Percentiles rank a stretch among this genome's conserved stretches.
Evolutionary conservation across 1,140 invertebrate species (phyloP).

Genomic region (Zaprionus taronus): DNA sequence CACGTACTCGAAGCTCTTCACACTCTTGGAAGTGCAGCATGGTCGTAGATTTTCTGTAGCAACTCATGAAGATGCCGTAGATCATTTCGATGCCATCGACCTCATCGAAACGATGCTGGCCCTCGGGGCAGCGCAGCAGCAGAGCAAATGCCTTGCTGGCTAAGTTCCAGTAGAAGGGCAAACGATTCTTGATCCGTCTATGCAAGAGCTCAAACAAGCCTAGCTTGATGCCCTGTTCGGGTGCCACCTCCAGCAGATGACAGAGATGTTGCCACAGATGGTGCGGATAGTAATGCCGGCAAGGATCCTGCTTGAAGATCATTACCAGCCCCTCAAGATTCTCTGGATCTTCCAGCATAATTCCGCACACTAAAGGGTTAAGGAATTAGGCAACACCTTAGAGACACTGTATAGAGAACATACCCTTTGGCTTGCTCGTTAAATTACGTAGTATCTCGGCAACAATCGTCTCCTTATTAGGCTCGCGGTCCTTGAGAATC

Average conservation of each 20-base stretch:
- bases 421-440: conserved; percentile 65
- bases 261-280: conserved; percentile 71
- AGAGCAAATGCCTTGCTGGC: conserved; percentile 72
- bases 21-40: conserved; percentile 46
- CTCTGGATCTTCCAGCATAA: conserved; percentile 46
- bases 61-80: conserved; percentile 41
- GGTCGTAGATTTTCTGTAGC: background rate
- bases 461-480: conserved; percentile 28
- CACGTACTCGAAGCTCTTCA: conserved; percentile 57
- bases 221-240: conserved; percentile 56
- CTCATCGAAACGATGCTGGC: conserved; percentile 62
- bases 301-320: conserved; percentile 63
- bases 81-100: conserved; percentile 66
- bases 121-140: conserved; percentile 65
- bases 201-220: conserved; percentile 72
- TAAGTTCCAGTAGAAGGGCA: conserved; percentile 54
- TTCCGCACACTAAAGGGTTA: conserved; percentile 44
- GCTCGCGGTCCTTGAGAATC: conserved; percentile 43
- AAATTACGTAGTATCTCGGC: conserved; percentile 68
- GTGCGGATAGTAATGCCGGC: conserved; percentile 44
- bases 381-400: background rate
- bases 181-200: conserved; percentile 41
- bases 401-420: background rate
- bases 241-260: conserved; percentile 62
- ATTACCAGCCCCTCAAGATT: conserved; percentile 43